Percentiles rank a stretch among this genome's conserved stretches.
Conservation (phyloP, 2,113 vertebrate genomes). For the Megaleporinus macrocephalus region DNA sequence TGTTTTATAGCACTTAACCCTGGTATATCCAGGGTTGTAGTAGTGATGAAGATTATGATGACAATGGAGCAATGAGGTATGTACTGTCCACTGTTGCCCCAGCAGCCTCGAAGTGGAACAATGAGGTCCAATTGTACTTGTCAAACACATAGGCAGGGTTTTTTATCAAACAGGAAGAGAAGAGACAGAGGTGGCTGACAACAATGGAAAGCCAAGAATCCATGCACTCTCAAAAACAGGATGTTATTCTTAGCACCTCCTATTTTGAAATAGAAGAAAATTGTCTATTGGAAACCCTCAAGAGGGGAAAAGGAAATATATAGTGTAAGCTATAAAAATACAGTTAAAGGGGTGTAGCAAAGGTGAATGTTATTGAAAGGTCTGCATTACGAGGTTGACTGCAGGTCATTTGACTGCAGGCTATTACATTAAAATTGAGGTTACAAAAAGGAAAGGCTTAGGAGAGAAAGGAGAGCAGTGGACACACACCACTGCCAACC, state of each 20-base stretch:
- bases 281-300: conserved; percentile 46
- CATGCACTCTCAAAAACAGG: conserved; percentile 47
- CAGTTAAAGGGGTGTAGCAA: conserved; percentile 59
- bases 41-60: not conserved
- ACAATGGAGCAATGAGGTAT: not conserved
- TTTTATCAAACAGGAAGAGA: conserved; percentile 46
- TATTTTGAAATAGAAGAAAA: conserved; percentile 62
- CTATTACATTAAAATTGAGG: conserved; percentile 41
- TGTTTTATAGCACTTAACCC: conserved; percentile 48
- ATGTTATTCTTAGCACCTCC: conserved; percentile 55
- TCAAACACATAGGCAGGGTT: not conserved
- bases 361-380: conserved; percentile 74
- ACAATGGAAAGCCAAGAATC: conserved; percentile 43
- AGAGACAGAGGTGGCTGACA: conserved; percentile 23
- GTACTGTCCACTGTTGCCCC: not conserved
- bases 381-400: conserved; percentile 71
- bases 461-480: conserved; percentile 50
- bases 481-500: conserved; percentile 56
- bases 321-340: conserved; percentile 62
- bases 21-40: conserved; percentile 5
- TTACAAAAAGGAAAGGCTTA: conserved; percentile 5
- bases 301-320: conserved; percentile 60
- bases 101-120: conserved; percentile 27
- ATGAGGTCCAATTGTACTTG: not conserved
- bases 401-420: conserved; percentile 59